A percentile compares a stretch with the other conserved stretches of the same genome.
Conservation (phyloP, 2,797 vertebrate species). For the Balearica regulorum region DNA sequence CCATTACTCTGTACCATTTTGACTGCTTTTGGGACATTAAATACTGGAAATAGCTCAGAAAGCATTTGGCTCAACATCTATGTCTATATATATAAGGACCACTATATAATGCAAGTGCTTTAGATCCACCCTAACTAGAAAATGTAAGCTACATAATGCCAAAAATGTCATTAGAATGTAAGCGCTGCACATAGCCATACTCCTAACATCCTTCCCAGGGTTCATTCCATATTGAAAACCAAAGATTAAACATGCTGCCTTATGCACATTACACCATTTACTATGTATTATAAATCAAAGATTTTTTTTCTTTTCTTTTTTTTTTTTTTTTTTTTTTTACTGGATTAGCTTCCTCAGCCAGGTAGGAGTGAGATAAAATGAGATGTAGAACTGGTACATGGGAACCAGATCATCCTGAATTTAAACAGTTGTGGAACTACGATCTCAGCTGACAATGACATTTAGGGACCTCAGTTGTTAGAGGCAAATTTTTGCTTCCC, state of each 20-base stretch:
- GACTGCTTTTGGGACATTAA: neutral
- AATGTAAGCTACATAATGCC: neutral
- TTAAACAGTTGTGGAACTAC: neutral
- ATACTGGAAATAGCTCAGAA: conserved; percentile 19
- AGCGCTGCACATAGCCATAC: neutral
- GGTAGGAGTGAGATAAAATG: neutral
- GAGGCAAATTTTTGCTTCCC: neutral
- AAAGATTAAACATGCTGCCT: neutral
- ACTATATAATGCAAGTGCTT: neutral
- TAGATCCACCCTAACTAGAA: neutral
- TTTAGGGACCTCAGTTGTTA: neutral
- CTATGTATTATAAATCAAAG: neutral
- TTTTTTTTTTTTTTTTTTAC: neutral
- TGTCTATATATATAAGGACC: neutral
- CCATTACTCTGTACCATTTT: neutral
- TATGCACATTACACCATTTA: neutral
- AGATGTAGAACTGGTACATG: neutral
- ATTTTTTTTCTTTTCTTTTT: neutral
- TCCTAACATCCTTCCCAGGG: neutral
- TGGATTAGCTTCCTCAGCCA: neutral
- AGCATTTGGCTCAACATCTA: neutral
- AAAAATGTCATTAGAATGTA: neutral
- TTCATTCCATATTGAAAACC: neutral
- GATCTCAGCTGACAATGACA: neutral
- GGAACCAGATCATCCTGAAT: neutral